phyloP scores from a whole-genome alignment of 2,113 vertebrate species.

The Rhabdornis inornatus region DNA sequence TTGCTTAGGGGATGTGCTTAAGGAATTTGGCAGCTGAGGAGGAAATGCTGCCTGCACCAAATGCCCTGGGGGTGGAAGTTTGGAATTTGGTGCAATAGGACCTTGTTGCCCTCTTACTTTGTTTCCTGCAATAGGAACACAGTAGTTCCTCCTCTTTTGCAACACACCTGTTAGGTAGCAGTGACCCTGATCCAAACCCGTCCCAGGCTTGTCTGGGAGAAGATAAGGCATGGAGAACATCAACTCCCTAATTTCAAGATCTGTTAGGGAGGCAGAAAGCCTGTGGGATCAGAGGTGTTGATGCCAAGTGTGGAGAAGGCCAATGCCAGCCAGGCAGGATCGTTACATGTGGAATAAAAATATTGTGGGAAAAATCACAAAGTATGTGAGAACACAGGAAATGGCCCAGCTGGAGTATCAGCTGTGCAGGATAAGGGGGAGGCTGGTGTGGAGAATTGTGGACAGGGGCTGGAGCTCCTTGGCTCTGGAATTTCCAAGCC shows the following conservation, averaged over 20 bases:
- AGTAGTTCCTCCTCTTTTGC: neutral
- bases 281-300: neutral
- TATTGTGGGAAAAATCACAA: neutral
- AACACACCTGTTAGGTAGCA: neutral
- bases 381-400: neutral
- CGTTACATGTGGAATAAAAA: rapidly evolving
- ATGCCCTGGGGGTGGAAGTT: neutral
- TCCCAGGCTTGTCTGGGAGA: neutral
- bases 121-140: neutral
- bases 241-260: neutral
- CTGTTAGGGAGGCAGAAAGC: neutral
- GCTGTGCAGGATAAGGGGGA: neutral
- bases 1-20: neutral
- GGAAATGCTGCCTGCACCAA: neutral
- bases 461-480: neutral
- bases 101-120: neutral
- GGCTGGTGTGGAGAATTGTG: neutral
- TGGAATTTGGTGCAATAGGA: neutral
- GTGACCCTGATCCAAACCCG: neutral
- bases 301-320: neutral
- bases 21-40: neutral
- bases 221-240: neutral
- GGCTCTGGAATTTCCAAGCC: neutral
- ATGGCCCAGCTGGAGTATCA: neutral
- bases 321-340: neutral